Evolutionary conservation across 1,140 invertebrate species (phyloP), one percentile per base, ranked within the genome.

Genomic region (Dinothrombium tinctorium): DNA sequence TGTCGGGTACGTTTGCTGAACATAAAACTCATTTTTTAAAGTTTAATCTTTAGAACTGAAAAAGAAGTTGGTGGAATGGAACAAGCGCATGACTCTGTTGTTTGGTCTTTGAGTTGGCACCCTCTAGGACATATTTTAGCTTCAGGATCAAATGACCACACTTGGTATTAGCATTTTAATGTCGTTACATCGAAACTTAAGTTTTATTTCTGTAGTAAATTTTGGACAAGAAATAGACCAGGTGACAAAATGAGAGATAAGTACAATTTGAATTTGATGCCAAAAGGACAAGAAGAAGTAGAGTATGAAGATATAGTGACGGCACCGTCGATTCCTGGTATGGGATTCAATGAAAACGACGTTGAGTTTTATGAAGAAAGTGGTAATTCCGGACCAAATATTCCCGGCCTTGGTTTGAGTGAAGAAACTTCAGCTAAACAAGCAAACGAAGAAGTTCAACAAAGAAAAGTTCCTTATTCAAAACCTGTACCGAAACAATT

Each of bases 81-180:
- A 61, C 76, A 87, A 54, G 92, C 90, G 20, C 92, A 99, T 59
- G 92, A 99, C 58, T 92, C 84, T 51, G 95, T 95, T 54, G 86
- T 99, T 1, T 98, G 92, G 92, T 83, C 84, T 12, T 62, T 99
- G 47, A 82, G 86, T 17, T 99, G 94, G 92, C 94, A 99, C 69
- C 94, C 94, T 1, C 58, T 98, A 4, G 94, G 94, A 5, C 94
- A 99, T 56, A 95, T 99, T 50, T 61, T 99, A 2, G 92, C 86
- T 53, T 92, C 89, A 3, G 89, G 90, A 4, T 94, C 87, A 19
- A 96, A 96, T 62, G 90, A 96, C 63, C 89, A 95, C 52, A 86
- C 86, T 4, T 89, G 63, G 60, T 64, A 52, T 6, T 40, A 20
- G 6, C 11, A 32, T 8, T n/a, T 25, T 33, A 25, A 22, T 12